Evolutionary conservation across 2,797 vertebrate genomes (phyloP).

Genomic region (Coreius guichenoti): DNA sequence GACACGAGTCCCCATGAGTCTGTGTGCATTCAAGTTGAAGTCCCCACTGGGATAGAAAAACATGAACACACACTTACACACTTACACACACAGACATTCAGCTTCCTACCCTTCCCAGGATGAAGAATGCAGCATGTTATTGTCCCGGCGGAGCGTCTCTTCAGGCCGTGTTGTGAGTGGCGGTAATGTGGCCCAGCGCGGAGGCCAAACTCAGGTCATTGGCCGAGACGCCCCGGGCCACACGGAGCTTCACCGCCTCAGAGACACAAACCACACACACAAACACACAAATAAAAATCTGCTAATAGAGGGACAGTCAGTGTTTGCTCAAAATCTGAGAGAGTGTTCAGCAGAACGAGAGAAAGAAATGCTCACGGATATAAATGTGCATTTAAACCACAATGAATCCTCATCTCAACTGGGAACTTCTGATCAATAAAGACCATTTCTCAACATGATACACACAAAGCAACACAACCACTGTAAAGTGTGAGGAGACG

Average conservation of each 20-base stretch:
- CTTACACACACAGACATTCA: not conserved
- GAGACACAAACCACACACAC: not conserved
- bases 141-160: slow-evolving; percentile 51
- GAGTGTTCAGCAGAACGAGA: not conserved
- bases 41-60: too few relatives aligned
- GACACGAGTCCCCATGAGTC: too few relatives aligned
- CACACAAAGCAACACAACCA: not conserved
- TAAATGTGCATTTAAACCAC: not conserved
- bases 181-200: slow-evolving; percentile 57
- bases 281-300: not conserved
- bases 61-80: not conserved
- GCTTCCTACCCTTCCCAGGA: not conserved
- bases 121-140: slow-evolving; percentile 12
- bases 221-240: slow-evolving; percentile 69
- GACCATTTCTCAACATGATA: not conserved
- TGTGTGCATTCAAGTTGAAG: too few relatives aligned
- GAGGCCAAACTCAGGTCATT: slow-evolving; percentile 75
- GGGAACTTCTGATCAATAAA: too few relatives aligned
- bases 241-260: not conserved
- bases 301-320: not conserved
- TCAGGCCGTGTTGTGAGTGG: slow-evolving; percentile 67
- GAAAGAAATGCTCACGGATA: not conserved
- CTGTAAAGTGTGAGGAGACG: not conserved
- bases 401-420: not conserved
- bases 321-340: not conserved